These are phyloP conservation scores for Incurvaria masculella DNA, from an alignment of 2,888 invertebrate genomes.

Conservation along the genomic window DNA sequence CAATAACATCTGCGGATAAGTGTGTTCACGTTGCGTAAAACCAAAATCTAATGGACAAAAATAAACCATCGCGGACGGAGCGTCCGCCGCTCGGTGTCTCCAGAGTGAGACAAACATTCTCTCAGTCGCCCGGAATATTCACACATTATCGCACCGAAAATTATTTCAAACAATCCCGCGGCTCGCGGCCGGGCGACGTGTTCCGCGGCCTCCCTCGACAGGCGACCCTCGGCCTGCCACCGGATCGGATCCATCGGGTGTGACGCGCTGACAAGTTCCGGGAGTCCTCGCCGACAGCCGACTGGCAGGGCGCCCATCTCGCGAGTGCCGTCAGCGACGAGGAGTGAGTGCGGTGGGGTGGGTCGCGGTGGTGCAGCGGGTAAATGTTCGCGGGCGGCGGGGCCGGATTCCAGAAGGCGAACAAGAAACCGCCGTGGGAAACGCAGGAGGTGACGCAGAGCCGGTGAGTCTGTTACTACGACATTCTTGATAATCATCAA, in stretches of 20 bases:
- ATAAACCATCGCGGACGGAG: neutral
- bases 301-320: too few relatives aligned
- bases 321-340: too few relatives aligned
- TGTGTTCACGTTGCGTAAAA: neutral
- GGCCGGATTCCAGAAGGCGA: slow-evolving; percentile 44
- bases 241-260: too few relatives aligned
- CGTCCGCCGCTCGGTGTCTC: neutral
- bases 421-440: slow-evolving; percentile 41
- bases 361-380: slow-evolving; percentile 6
- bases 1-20: too few relatives aligned
- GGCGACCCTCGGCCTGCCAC: too few relatives aligned
- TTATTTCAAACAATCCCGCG: neutral
- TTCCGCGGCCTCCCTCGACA: neutral
- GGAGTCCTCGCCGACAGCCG: too few relatives aligned
- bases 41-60: neutral
- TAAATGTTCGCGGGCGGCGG: slow-evolving; percentile 47
- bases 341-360: too few relatives aligned
- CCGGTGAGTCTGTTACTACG: too few relatives aligned
- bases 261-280: too few relatives aligned
- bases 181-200: neutral
- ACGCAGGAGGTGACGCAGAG: neutral
- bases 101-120: neutral
- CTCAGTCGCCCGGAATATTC: neutral
- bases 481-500: too few relatives aligned
- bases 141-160: neutral